Evolutionary conservation across 2,888 invertebrate genomes (phyloP).

Genomic region (Cataglyphis albicans): DNA sequence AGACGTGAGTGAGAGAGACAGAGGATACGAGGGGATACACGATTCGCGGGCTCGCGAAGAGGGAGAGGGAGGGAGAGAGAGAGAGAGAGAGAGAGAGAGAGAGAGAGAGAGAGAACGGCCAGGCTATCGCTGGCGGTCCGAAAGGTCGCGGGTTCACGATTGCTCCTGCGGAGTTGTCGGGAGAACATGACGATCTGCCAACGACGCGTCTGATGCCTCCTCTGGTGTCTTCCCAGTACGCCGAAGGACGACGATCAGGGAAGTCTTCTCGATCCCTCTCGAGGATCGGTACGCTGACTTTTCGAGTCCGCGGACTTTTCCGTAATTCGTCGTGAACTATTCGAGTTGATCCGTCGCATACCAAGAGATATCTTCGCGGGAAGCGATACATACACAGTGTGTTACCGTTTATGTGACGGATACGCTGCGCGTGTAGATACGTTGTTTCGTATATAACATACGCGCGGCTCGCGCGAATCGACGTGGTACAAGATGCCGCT

Average conservation of each 20-base stretch:
- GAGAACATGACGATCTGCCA: slow-evolving; percentile 67
- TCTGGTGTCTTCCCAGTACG: slow-evolving; percentile 21
- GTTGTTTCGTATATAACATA: neutral
- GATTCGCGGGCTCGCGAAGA: neutral
- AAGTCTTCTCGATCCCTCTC: neutral
- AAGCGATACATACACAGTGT: neutral
- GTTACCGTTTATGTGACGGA: slow-evolving; percentile 17
- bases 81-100: neutral
- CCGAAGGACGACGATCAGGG: slow-evolving; percentile 39
- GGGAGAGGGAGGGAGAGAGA: neutral
- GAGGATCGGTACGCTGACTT: neutral
- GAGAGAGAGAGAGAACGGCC: slow-evolving; percentile 26
- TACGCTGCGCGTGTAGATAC: neutral
- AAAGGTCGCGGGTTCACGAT: slow-evolving; percentile 75
- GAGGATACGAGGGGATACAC: slow-evolving; percentile 62
- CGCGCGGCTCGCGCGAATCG: neutral
- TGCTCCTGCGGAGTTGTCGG: slow-evolving; percentile 39
- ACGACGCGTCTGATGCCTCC: slow-evolving; percentile 58
- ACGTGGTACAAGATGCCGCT: slow-evolving; percentile 91
- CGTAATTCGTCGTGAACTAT: neutral
- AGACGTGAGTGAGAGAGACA: slow-evolving; percentile 3
- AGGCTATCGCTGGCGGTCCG: slow-evolving; percentile 56
- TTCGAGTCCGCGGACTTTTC: neutral
- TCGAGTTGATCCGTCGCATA: too few relatives aligned
- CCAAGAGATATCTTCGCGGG: too few relatives aligned